Percentiles rank a stretch among this genome's conserved stretches.
These are phyloP conservation scores for Agrenia bidenticulata DNA, from an alignment of 2,888 invertebrate species.

Conservation along the genomic window DNA sequence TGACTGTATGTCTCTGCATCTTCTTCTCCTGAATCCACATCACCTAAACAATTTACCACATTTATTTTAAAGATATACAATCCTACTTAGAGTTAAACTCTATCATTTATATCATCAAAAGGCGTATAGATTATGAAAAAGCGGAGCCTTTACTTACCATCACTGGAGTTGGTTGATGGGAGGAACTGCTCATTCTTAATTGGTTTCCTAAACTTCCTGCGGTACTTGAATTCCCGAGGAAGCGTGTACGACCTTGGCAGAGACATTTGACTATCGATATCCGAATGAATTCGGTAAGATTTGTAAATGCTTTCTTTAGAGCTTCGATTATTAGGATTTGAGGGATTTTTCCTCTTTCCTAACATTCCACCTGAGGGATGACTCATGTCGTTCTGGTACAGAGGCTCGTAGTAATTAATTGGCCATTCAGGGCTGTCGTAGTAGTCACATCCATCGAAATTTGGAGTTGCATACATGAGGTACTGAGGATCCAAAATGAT, in stretches of 20 bases:
- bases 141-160: slow-evolving; percentile 62
- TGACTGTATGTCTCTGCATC: slow-evolving; percentile 56
- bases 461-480: slow-evolving; percentile 37
- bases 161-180: slow-evolving; percentile 81
- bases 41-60: slow-evolving; percentile 63
- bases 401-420: slow-evolving; percentile 46
- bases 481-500: slow-evolving; percentile 49
- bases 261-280: slow-evolving; percentile 74
- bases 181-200: slow-evolving; percentile 69
- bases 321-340: slow-evolving; percentile 19
- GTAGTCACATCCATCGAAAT: slow-evolving; percentile 28
- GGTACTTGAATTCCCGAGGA: slow-evolving; percentile 81
- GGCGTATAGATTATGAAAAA: slow-evolving; percentile 2
- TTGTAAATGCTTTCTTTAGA: slow-evolving; percentile 56
- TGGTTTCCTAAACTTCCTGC: slow-evolving; percentile 63
- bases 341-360: background rate
- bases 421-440: slow-evolving; percentile 50
- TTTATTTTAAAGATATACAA: slow-evolving; percentile 2
- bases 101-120: too few relatives aligned
- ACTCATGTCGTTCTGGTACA: slow-evolving; percentile 42
- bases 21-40: slow-evolving; percentile 79
- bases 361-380: background rate
- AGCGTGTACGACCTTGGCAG: slow-evolving; percentile 81
- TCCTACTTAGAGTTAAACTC: background rate
- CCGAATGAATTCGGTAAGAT: slow-evolving; percentile 65